Base-by-base conservation (phyloP, 1,140 invertebrate genomes). In the Frieseomelitta varia region DNA sequence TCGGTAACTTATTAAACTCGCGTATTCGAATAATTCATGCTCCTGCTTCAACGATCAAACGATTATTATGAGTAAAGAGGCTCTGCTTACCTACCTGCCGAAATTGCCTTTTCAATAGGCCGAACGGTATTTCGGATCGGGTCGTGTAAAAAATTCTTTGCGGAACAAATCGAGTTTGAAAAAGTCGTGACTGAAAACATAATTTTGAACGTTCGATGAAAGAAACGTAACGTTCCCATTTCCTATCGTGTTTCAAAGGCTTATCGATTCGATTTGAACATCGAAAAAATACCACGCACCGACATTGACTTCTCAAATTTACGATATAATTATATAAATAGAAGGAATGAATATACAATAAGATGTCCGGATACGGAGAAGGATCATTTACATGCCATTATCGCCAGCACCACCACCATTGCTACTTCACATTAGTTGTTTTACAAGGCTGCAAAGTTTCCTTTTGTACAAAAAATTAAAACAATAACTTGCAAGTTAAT, bases 371-470 rank as follows among this genome's bases (percentile, higher is more conserved):
- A 65, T 86, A 58, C 68, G 72, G 86, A 85, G 76, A 86, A 86
- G 87, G 61, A 88, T 90, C 87, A 72, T 85, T 87, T 87, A 90
- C 93, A 93, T 93, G 92, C 92, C 92, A 92, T 87, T 91, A 87
- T 92, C 90, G 92, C 89, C 90, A 89, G 81, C 87, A 93, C 93
- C 91, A 93, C 91, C 93, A 93, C 90, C 92, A 68, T 84, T 76
- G 90, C 81, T 90, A 91, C 72, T 81, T 89, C 67, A 84, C 79
- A 89, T 89, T 90, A 90, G 88, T 89, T 24, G 55, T 84, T 34
- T 58, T 39, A 51, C 39, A 61, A 84, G 81, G 65, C 58, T 88
- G 69, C 65, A 21, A 75, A 58, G 27, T 53, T 74, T 72, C 39
- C 39, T 72, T 19, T 63, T 68, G 14, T 39, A 56, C n/a, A 68